A percentile compares a stretch with the other conserved stretches of the same genome.
phyloP scores from a whole-genome alignment of 2,113 vertebrate species.

The Gymnobelideus leadbeateri region DNA sequence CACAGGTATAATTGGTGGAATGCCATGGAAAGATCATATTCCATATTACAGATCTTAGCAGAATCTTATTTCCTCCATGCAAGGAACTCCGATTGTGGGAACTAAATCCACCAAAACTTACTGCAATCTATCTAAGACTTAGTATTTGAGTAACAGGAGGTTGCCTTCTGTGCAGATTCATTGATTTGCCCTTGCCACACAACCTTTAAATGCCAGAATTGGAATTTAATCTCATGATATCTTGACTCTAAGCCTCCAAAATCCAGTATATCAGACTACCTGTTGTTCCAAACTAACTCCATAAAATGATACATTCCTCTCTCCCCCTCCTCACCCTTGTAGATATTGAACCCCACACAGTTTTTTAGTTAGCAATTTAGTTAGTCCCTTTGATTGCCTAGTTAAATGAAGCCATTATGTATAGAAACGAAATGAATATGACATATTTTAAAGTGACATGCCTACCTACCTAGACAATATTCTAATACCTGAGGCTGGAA shows the following conservation, averaged over 20 bases:
- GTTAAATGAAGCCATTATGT: not conserved
- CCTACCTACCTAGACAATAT: not conserved
- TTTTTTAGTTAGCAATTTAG: not conserved
- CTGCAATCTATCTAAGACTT: not conserved
- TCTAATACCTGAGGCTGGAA: not conserved
- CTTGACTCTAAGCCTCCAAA: not conserved
- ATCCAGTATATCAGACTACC: not conserved
- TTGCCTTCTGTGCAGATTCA: not conserved
- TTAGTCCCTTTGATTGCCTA: not conserved
- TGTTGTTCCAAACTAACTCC: not conserved
- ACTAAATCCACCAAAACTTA: not conserved
- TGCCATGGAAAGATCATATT: not conserved
- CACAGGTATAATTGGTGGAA: not conserved
- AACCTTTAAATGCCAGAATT: not conserved
- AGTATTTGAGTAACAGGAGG: not conserved
- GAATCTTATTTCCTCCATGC: not conserved
- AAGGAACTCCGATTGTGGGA: not conserved
- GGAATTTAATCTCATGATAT: not conserved
- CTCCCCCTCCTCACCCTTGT: not conserved
- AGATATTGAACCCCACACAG: not conserved
- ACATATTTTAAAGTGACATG: not conserved
- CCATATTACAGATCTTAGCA: not conserved
- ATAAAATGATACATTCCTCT: not conserved
- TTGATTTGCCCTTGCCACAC: not conserved
- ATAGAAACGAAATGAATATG: not conserved